Percentiles rank a stretch among this genome's conserved stretches.
These are phyloP conservation scores for Podilymbus podiceps DNA, from an alignment of 2,113 vertebrate genomes.

Conservation along the genomic window DNA sequence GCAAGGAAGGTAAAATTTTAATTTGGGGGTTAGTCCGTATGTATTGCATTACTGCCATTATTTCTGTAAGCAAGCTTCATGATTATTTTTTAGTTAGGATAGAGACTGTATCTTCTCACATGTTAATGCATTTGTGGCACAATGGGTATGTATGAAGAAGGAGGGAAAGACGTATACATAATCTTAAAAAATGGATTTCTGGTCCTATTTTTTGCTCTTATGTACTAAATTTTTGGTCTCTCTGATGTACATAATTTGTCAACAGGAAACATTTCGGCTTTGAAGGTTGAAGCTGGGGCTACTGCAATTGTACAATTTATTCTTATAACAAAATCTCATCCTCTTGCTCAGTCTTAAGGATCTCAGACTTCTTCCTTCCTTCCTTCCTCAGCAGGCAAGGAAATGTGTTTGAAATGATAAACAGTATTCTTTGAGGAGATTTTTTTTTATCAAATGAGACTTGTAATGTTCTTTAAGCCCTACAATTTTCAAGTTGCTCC, in stretches of 20 bases:
- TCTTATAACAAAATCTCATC: background rate
- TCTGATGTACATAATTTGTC: background rate
- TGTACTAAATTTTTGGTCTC: background rate
- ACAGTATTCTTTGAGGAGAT: background rate
- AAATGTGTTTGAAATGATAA: slow-evolving; percentile 14
- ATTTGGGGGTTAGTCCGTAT: background rate
- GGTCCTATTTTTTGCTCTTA: background rate
- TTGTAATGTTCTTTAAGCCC: background rate
- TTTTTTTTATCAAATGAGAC: background rate
- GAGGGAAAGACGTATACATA: background rate
- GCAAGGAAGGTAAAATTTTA: background rate
- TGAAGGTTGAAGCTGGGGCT: background rate
- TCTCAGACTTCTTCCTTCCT: background rate
- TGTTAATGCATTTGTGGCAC: background rate
- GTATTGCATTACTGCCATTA: background rate
- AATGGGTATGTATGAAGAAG: background rate
- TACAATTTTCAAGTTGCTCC: background rate
- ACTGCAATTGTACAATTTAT: background rate
- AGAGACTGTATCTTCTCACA: background rate
- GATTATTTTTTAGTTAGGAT: background rate
- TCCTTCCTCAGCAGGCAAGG: background rate
- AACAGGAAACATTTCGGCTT: background rate
- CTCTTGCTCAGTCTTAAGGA: background rate
- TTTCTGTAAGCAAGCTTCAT: background rate
- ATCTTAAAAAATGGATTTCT: background rate